Conservation (phyloP, 2,888 invertebrate species). For the Andrena bucephala region DNA sequence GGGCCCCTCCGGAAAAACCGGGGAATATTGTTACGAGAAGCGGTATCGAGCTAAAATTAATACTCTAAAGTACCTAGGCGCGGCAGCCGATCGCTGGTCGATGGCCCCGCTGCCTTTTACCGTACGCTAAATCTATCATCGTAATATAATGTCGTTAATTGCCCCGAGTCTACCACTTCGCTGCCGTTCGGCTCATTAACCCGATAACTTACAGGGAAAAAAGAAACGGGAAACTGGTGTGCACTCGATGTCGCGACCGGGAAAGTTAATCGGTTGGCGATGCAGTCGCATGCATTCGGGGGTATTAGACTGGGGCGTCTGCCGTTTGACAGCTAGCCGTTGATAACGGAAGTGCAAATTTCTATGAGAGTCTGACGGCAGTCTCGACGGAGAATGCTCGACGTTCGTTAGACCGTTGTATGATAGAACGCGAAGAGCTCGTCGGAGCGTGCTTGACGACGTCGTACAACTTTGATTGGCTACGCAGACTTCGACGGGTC, state of each 20-base stretch:
- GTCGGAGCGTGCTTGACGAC: conserved; percentile 69
- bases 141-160: conserved; percentile 40
- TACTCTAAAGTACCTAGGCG: conserved; percentile 7
- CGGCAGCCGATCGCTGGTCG: neutral
- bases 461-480: conserved; percentile 75
- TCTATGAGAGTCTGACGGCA: neutral
- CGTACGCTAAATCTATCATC: conserved; percentile 28
- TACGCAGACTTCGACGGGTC: conserved; percentile 64
- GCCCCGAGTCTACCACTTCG: conserved; percentile 11
- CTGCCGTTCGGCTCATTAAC: conserved; percentile 26
- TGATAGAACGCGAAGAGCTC: conserved; percentile 39
- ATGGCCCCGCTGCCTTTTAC: conserved; percentile 5
- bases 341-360: neutral
- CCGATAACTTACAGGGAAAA: neutral
- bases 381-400: neutral
- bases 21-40: neutral
- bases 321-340: neutral
- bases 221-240: conserved; percentile 13
- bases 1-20: neutral
- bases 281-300: no score
- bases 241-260: neutral
- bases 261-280: neutral
- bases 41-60: conserved; percentile 2
- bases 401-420: conserved; percentile 64
- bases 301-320: neutral